phyloP scores from a whole-genome alignment of 2,888 invertebrate species.

The Lacanobia oleracea region DNA sequence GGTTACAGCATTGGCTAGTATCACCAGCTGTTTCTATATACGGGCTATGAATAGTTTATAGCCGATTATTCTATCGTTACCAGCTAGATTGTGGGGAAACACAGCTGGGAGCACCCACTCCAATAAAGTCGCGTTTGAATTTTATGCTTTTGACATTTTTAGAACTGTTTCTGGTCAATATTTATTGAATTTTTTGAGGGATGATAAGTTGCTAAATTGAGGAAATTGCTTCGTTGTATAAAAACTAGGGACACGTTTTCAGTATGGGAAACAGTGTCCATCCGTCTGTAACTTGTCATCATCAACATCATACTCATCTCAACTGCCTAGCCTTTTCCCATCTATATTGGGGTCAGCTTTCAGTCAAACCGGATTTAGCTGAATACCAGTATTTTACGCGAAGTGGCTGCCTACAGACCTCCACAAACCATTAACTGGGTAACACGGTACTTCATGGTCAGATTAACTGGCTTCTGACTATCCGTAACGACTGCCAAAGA shows the following conservation, averaged over 20 bases:
- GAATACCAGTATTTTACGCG: too few relatives aligned
- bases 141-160: constrained; percentile 37
- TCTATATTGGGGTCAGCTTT: too few relatives aligned
- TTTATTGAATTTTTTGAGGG: not conserved
- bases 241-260: not conserved
- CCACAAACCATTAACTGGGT: too few relatives aligned
- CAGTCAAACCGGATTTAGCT: too few relatives aligned
- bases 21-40: constrained; percentile 58
- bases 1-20: constrained; percentile 23
- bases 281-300: too few relatives aligned
- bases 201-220: not conserved
- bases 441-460: too few relatives aligned
- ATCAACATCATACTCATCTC: too few relatives aligned
- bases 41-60: constrained; percentile 65
- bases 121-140: constrained; percentile 32
- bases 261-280: too few relatives aligned
- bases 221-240: not conserved
- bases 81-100: constrained; percentile 37
- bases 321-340: too few relatives aligned
- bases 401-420: too few relatives aligned
- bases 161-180: constrained; percentile 7
- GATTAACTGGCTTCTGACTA: too few relatives aligned
- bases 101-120: constrained; percentile 52
- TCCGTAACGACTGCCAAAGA: too few relatives aligned
- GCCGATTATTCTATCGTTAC: constrained; percentile 63